Evolutionary conservation across 2,888 invertebrate genomes (phyloP).

Genomic region (Prosapia bicincta): DNA sequence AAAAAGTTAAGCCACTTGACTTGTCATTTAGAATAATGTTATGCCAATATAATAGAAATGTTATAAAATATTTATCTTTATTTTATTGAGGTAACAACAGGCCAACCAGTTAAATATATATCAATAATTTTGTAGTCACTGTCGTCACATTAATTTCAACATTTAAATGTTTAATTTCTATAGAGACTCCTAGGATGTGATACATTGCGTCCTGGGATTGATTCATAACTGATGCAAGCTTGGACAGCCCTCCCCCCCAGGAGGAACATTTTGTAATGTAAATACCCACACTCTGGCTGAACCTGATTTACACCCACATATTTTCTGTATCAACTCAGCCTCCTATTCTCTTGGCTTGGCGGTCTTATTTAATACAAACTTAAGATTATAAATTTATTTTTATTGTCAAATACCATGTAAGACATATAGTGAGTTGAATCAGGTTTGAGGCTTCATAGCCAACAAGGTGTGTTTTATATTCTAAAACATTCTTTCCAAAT

Average conservation of each 20-base stretch:
- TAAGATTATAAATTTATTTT: neutral
- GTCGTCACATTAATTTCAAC: neutral
- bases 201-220: neutral
- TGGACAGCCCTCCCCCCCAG: conserved; percentile 6
- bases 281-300: conserved; percentile 12
- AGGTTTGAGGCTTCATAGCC: no score
- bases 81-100: no score
- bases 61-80: no score
- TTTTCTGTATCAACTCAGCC: neutral
- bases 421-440: no score
- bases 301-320: neutral
- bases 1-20: no score
- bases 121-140: no score
- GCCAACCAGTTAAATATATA: no score
- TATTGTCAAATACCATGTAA: no score
- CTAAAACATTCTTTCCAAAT: no score
- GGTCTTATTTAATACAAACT: neutral
- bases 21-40: no score
- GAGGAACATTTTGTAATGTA: conserved; percentile 19
- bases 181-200: neutral
- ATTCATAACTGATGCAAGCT: neutral
- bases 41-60: no score
- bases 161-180: neutral
- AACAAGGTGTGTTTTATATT: no score
- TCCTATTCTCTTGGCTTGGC: neutral